Base-by-base conservation (phyloP, 2,797 vertebrate genomes). In the Pipistrellus kuhlii region DNA sequence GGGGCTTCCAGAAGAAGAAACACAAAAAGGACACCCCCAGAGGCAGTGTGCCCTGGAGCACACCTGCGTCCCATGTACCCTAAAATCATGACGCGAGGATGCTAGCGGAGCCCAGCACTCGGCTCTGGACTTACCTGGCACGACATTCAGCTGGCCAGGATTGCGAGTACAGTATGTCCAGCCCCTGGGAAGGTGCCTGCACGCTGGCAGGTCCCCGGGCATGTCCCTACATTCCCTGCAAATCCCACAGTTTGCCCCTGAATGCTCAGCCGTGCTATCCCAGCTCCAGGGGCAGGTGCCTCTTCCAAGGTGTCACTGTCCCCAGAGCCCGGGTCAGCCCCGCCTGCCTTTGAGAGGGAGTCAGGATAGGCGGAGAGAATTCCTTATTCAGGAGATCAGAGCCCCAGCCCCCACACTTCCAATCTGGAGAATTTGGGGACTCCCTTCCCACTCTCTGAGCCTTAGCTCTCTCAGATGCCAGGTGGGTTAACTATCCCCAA, bases 151-250 rank as follows among this genome's bases (percentile, higher is more conserved):
- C 10, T 86, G 38, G 68, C 38, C 21, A 15, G 84, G 73, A 71
- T 77, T 59, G 1, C 0, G 2, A 91, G 27, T 23, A 2, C 89
- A 35, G 35, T 1, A 2, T 0, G 8, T 15, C 51, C 86, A 5
- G 1, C 35, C 53, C 76, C 78, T 84, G 7, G 23, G 41, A 44
- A 82, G 25, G 53, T 25, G 12, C 17, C 18, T 30, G 53, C 38
- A 8, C 0, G 3, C 59, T 53, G 66, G 44, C 0, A 0, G 32
- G 10, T 53, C 25, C 62, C 62, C 3, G 21, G 8, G 2, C 12
- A 0, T 23, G n/a, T 57, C 38, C 64, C 51, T 12, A 5, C 1
- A 21, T 8, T 32, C 13, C 46, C 41, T 11, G 32, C 3, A 85
- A 78, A 57, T 35, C 38, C 30, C 3, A 59, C 23, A 53, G 9